A percentile compares a stretch with the other conserved stretches of the same genome.
These are phyloP conservation scores for Philopedon plagiatum DNA, from an alignment of 2,888 invertebrate genomes.

Conservation along the genomic window DNA sequence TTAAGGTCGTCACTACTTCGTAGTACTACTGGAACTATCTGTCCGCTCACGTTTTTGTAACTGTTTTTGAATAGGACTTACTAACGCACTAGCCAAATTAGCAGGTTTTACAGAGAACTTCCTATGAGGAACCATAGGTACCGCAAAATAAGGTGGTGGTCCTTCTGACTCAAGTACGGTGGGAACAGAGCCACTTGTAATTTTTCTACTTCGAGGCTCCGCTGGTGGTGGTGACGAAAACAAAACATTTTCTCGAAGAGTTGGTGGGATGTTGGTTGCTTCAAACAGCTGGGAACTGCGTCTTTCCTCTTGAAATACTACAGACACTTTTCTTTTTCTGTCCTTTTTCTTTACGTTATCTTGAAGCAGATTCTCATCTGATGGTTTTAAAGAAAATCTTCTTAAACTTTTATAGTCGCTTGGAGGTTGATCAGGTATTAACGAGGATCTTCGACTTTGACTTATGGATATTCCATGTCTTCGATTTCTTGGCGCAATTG, in stretches of 20 bases:
- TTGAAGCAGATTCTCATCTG: constrained; percentile 55
- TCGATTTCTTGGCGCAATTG: constrained; percentile 48
- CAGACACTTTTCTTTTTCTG: constrained; percentile 38
- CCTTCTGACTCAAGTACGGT: neutral
- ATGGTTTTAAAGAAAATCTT: constrained; percentile 59
- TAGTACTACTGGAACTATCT: constrained; percentile 46
- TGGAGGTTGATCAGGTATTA: constrained; percentile 51
- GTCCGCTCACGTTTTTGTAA: constrained; percentile 53
- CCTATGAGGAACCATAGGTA: constrained; percentile 27
- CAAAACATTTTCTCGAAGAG: constrained; percentile 34
- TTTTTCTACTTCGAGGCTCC: neutral
- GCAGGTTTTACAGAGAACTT: constrained; percentile 40
- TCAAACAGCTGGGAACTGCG: constrained; percentile 38
- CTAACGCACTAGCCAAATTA: constrained; percentile 28
- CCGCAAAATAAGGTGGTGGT: constrained; percentile 39
- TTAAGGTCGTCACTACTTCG: neutral
- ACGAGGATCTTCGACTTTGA: constrained; percentile 56
- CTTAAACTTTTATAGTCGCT: constrained; percentile 46
- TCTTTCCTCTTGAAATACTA: constrained; percentile 41
- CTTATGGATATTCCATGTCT: constrained; percentile 53
- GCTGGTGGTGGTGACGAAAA: constrained; percentile 10
- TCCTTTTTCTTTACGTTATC: constrained; percentile 30
- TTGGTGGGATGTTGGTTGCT: constrained; percentile 37
- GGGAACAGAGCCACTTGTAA: neutral
- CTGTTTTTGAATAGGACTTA: constrained; percentile 56